Evolutionary conservation across 2,113 vertebrate genomes (phyloP).

Genomic region (Tangachromis dhanisi): DNA sequence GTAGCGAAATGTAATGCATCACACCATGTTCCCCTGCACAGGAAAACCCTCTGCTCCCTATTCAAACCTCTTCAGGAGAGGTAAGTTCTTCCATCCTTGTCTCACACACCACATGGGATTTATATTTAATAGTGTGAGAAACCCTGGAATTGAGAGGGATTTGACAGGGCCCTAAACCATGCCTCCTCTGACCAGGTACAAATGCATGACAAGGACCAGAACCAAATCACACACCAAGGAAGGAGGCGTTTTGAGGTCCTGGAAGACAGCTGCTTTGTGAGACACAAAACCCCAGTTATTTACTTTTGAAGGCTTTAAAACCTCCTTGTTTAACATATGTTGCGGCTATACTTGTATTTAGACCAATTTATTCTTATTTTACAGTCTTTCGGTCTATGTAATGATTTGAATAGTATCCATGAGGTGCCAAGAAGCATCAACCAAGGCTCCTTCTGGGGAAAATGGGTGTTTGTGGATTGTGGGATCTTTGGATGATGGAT

Average conservation of each 20-base stretch:
- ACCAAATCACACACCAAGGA: slow-evolving; percentile 8
- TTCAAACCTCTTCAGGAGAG: slow-evolving; percentile 29
- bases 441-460: neutral
- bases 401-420: slow-evolving; percentile 44
- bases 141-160: slow-evolving; percentile 41
- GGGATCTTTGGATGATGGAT: neutral
- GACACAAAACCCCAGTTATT: neutral
- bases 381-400: slow-evolving; percentile 23
- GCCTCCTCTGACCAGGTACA: slow-evolving; percentile 1
- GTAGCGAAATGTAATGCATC: slow-evolving; percentile 68
- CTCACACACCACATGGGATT: slow-evolving; percentile 51
- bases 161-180: slow-evolving; percentile 45
- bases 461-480: slow-evolving; percentile 7
- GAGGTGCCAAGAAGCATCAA: neutral
- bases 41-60: slow-evolving; percentile 43
- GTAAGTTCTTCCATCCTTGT: slow-evolving; percentile 30
- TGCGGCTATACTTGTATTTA: slow-evolving; percentile 35
- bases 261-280: slow-evolving; percentile 10
- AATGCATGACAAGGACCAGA: slow-evolving; percentile 21
- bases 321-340: slow-evolving; percentile 43
- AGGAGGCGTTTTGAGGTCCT: slow-evolving; percentile 5
- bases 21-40: slow-evolving; percentile 48
- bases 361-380: slow-evolving; percentile 28
- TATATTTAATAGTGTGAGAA: slow-evolving; percentile 59
- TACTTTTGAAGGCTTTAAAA: slow-evolving; percentile 24